Conservation (phyloP, 1,140 invertebrate species). For the Helicoverpa armigera region DNA sequence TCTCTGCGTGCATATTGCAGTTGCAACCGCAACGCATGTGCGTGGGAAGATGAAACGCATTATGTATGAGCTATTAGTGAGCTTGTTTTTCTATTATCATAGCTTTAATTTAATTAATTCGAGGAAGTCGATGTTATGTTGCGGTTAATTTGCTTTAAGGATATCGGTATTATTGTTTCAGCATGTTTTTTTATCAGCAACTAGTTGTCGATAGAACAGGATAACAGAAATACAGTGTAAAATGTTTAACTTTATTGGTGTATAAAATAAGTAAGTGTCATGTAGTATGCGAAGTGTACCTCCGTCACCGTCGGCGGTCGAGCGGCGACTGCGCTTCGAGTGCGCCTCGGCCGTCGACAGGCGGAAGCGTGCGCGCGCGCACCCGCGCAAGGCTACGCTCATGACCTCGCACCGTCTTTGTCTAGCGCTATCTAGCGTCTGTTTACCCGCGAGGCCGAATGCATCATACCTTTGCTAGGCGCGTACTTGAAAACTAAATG, state of each 20-base stretch:
- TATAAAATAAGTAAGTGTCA: background rate
- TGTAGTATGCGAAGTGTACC: constrained; percentile 50
- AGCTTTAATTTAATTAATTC: constrained; percentile 49
- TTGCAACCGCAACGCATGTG: constrained; percentile 41
- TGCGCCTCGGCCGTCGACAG: constrained; percentile 72
- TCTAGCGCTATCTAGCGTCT: constrained; percentile 85
- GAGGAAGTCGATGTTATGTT: constrained; percentile 44
- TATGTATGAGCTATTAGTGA: constrained; percentile 59
- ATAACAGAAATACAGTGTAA: background rate
- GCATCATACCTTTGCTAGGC: constrained; percentile 78
- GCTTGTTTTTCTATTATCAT: constrained; percentile 51
- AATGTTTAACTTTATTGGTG: background rate
- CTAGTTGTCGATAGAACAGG: background rate
- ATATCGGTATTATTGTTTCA: background rate
- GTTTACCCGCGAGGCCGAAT: constrained; percentile 84
- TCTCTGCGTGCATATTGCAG: constrained; percentile 15
- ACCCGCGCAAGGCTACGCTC: constrained; percentile 85
- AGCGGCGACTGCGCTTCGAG: constrained; percentile 66
- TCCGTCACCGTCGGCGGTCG: constrained; percentile 60
- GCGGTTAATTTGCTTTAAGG: background rate
- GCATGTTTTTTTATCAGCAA: background rate
- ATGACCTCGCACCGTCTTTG: constrained; percentile 85
- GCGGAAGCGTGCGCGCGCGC: constrained; percentile 82
- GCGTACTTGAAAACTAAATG: constrained; percentile 75
- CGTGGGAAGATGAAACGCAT: constrained; percentile 56